Base-by-base conservation (phyloP, 2,888 invertebrate species). In the Ophion slaviceki region DNA sequence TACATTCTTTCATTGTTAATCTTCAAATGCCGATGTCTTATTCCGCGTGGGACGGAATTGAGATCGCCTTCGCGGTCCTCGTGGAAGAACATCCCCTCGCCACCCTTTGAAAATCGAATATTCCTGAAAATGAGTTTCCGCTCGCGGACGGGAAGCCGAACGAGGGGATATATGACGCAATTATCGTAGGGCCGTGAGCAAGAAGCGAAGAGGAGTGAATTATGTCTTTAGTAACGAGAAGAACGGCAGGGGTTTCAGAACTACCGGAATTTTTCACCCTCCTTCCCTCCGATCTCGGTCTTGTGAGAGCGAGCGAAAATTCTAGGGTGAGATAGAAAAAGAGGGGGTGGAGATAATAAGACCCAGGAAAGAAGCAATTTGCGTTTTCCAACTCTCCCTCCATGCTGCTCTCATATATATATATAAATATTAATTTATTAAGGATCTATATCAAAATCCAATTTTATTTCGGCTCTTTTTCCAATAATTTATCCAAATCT, bases 71-170 rank as follows among this genome's bases (percentile, higher is more conserved):
- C 6, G n/a, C 59, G 11, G 20, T 20, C 20, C 47, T 40, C n/a
- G 20, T 0, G n/a, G 7, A 24, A 62, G 40, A 59, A n/a, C 7
- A 14, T n/a, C 17, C 40, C n/a, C 62, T 64, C 20, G 7, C 24
- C 24, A 14, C 28, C 53, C 59, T 57, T 32, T 53, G 66, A 82
- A 82, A 66, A 76, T 77, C 71, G 77, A 82, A 77, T 64, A 66
- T 71, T 59, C 36, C 71, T 57, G 82, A 77, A 82, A 77, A 77
- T 77, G 77, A 77, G 82, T 82, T 82, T 82, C 71, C 57, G 71
- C 68, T 82, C 66, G 59, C 28, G 71, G 70, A 4, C 59, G 76
- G 20, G 57, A 20, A 28, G 17, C 20, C 28, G 24, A 24, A 53
- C 20, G 47, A 61, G 64, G 57, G 71, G 45, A 66, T 72, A 66